Conservation (phyloP, 2,888 invertebrate genomes). For the Brachyptera risi region DNA sequence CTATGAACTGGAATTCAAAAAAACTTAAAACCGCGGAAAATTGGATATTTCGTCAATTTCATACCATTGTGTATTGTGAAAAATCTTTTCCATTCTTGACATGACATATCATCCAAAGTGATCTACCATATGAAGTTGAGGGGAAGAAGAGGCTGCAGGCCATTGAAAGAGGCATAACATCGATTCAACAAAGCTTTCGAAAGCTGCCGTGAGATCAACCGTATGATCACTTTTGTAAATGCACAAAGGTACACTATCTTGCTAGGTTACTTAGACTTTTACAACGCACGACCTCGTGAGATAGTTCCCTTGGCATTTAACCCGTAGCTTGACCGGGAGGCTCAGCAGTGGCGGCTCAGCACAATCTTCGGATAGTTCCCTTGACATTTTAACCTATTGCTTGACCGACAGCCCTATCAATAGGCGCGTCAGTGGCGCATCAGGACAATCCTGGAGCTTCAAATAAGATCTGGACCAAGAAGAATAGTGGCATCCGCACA, state of each 20-base stretch:
- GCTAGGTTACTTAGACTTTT: slow-evolving; percentile 1
- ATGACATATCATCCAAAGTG: not conserved
- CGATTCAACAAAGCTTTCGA: not conserved
- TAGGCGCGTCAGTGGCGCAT: no score
- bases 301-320: no score
- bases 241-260: slow-evolving; percentile 8
- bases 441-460: no score
- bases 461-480: no score
- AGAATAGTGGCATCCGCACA: no score
- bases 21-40: slow-evolving; percentile 14
- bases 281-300: no score
- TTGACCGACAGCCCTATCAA: no score
- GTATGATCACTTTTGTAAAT: slow-evolving; percentile 15
- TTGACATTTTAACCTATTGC: no score
- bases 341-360: no score
- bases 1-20: not conserved
- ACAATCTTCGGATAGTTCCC: no score
- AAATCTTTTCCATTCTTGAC: slow-evolving; percentile 4
- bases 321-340: no score
- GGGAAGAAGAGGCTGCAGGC: no score
- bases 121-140: not conserved
- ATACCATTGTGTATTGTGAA: not conserved
- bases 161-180: not conserved
- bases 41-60: slow-evolving; percentile 5
- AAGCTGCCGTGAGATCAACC: not conserved